Percentiles rank a stretch among this genome's conserved stretches.
Conservation (phyloP, 2,113 vertebrate genomes). For the Nothobranchius kuhntae region DNA sequence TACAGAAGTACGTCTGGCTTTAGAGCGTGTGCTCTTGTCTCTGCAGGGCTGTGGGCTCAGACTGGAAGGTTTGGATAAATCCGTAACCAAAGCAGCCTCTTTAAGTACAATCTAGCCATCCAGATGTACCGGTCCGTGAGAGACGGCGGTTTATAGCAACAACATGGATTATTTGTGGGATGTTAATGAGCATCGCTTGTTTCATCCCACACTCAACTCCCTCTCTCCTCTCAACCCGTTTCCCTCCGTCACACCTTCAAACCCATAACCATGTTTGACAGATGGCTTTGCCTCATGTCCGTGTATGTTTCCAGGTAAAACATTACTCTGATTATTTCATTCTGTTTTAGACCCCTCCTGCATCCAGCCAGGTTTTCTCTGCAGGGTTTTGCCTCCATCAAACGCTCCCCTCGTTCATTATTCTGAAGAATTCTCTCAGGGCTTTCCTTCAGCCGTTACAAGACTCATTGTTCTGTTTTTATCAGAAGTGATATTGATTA, state of each 20-base stretch:
- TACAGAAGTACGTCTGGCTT: conserved; percentile 26
- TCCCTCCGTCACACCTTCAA: not conserved
- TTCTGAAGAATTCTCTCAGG: conserved; percentile 8
- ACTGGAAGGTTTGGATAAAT: conserved; percentile 50
- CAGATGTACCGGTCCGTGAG: conserved; percentile 31
- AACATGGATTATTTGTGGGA: conserved; percentile 19
- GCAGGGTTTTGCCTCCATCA: not conserved
- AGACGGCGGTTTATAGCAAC: conserved; percentile 9
- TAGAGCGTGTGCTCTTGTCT: conserved; percentile 6
- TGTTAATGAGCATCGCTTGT: not conserved
- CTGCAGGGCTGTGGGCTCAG: conserved; percentile 17
- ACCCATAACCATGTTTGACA: conserved; percentile 9
- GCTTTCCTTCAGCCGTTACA: not conserved
- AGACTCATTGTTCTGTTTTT: conserved; percentile 10
- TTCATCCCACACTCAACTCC: not conserved
- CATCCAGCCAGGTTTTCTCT: not conserved
- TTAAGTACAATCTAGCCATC: conserved; percentile 21
- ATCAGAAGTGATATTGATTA: not conserved
- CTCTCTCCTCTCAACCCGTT: not conserved
- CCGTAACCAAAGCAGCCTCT: conserved; percentile 30
- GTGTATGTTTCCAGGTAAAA: too few species aligned
- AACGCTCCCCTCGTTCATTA: not conserved
- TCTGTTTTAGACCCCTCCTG: not conserved
- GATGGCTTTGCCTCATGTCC: conserved; percentile 1
- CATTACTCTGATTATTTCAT: conserved; percentile 7